Percentiles rank a stretch among this genome's conserved stretches.
phyloP scores from a whole-genome alignment of 2,797 vertebrate species.

The Enteromius anoplus region DNA sequence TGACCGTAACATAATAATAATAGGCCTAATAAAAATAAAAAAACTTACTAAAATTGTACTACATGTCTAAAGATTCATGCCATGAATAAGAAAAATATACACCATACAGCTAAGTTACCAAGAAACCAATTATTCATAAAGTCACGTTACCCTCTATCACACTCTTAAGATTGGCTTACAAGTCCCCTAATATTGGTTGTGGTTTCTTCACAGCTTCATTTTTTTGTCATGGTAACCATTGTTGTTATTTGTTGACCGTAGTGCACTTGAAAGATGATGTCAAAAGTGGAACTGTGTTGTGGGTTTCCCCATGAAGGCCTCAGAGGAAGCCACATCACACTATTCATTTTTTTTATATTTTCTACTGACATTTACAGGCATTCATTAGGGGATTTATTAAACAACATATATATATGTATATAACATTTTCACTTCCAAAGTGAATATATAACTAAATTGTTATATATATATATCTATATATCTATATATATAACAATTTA shows the following conservation, averaged over 20 bases:
- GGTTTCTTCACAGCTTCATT: neutral
- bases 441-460: no score
- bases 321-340: neutral
- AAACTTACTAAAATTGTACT: neutral
- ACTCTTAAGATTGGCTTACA: neutral
- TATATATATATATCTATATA: neutral
- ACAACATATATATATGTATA: neutral
- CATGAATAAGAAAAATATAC: neutral
- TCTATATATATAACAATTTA: neutral
- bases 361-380: neutral
- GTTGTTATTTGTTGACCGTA: neutral
- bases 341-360: neutral
- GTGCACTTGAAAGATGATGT: conserved; percentile 4
- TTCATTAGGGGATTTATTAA: neutral
- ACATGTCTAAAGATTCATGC: neutral
- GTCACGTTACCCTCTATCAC: neutral
- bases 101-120: neutral
- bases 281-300: neutral
- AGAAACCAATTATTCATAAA: neutral
- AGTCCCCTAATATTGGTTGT: neutral
- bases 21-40: no score
- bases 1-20: neutral
- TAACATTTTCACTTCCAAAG: no score
- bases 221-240: conserved; percentile 20
- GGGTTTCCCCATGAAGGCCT: conserved; percentile 2